These are phyloP conservation scores for Coranthus polyacanthus DNA, from an alignment of 2,797 vertebrate genomes.

Conservation along the genomic window DNA sequence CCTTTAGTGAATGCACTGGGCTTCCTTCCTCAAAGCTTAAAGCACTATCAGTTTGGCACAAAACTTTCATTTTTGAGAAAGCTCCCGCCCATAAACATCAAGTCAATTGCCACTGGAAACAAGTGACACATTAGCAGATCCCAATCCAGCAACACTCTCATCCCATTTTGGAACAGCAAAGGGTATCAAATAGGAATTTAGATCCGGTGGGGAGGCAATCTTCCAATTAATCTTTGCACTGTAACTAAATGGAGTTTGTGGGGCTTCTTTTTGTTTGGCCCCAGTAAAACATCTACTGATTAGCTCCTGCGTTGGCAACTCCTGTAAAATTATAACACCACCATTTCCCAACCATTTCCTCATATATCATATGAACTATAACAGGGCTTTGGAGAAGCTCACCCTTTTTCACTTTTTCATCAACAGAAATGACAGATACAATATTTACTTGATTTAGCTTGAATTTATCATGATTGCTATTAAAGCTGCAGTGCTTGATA, in stretches of 20 bases:
- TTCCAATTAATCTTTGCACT: slow-evolving; percentile 4
- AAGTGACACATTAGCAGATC: slow-evolving; percentile 32
- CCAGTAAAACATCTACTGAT: not conserved
- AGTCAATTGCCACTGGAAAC: slow-evolving; percentile 41
- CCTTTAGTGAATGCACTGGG: slow-evolving; percentile 39
- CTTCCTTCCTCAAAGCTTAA: slow-evolving; percentile 52
- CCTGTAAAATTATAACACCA: slow-evolving; percentile 9
- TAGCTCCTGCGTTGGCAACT: slow-evolving; percentile 6
- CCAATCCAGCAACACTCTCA: slow-evolving; percentile 1
- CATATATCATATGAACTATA: too few relatives aligned
- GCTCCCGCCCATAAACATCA: slow-evolving; percentile 4
- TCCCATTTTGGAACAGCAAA: slow-evolving; percentile 6
- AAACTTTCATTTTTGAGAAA: slow-evolving; percentile 13
- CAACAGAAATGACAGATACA: too few relatives aligned
- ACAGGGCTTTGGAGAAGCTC: too few relatives aligned
- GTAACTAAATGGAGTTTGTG: not conserved
- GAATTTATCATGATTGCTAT: too few relatives aligned
- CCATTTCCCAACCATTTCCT: not conserved
- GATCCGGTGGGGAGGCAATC: slow-evolving; percentile 6
- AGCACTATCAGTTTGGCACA: slow-evolving; percentile 57
- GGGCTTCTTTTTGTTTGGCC: not conserved
- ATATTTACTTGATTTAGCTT: too few relatives aligned
- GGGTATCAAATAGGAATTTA: not conserved
- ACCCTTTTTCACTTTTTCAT: too few relatives aligned
- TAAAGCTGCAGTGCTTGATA: too few relatives aligned